These are phyloP conservation scores for Psix sp. DNA, from an alignment of 1,140 invertebrate species.

Conservation along the genomic window DNA sequence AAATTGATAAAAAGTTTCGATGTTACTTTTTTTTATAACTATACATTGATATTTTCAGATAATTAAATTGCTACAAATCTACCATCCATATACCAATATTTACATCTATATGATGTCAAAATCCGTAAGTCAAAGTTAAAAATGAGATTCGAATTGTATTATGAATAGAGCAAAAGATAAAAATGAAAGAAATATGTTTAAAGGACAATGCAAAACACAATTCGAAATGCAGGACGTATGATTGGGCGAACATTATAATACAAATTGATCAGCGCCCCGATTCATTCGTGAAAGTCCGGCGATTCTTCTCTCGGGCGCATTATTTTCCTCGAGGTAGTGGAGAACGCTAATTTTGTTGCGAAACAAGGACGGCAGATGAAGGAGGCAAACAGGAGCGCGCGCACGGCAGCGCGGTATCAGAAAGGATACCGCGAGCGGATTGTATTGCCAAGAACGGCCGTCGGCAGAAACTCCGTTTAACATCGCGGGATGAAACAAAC, in stretches of 20 bases:
- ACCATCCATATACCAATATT: no score
- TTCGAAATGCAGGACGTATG: conserved; percentile 8
- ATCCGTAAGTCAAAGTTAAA: no score
- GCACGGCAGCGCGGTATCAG: conserved; percentile 52
- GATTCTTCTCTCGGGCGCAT: conserved; percentile 49
- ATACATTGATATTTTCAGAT: no score
- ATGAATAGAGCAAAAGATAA: conserved; percentile 18
- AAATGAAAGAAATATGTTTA: conserved; percentile 34
- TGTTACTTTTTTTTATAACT: no score
- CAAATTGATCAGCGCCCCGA: conserved; percentile 43
- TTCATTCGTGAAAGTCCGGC: conserved; percentile 32
- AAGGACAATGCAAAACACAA: conserved; percentile 34
- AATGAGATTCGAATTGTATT: no score
- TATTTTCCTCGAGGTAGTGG: conserved; percentile 50
- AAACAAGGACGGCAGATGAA: conserved; percentile 15
- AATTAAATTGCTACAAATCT: no score
- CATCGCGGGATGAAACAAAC: conserved; percentile 74
- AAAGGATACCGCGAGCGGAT: conserved; percentile 53
- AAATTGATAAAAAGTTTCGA: no score
- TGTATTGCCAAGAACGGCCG: conserved; percentile 65
- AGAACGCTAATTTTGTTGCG: conserved; percentile 51
- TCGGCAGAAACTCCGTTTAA: conserved; percentile 72
- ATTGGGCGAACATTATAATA: conserved; percentile 45
- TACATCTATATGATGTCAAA: no score
- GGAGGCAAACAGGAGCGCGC: conserved; percentile 20